Conservation (phyloP, 2,888 invertebrate species). For the Lasioglossum figueresi region DNA sequence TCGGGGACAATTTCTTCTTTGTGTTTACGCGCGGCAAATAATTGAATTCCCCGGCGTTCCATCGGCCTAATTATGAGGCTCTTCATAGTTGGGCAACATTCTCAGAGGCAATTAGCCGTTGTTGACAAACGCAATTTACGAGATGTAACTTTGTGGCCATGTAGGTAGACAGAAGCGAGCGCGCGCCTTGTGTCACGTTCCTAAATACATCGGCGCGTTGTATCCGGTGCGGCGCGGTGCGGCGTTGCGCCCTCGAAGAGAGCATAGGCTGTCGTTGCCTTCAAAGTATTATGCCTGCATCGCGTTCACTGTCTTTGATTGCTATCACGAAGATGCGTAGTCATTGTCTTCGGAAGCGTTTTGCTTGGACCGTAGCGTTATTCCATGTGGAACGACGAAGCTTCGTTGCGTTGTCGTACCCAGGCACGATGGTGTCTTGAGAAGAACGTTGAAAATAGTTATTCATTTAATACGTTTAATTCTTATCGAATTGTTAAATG, state of each 20-base stretch:
- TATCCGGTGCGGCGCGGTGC: constrained; percentile 34
- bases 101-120: constrained; percentile 81
- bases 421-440: too few relatives aligned
- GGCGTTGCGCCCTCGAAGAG: constrained; percentile 32
- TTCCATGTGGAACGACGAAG: not conserved
- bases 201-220: constrained; percentile 60
- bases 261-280: constrained; percentile 62
- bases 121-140: constrained; percentile 83
- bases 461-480: not conserved
- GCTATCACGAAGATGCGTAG: constrained; percentile 50
- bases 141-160: constrained; percentile 78
- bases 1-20: constrained; percentile 15
- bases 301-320: constrained; percentile 52
- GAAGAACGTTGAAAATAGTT: too few relatives aligned
- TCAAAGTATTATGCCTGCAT: constrained; percentile 65
- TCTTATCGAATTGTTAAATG: not conserved
- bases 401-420: not conserved
- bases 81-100: constrained; percentile 81
- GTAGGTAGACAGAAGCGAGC: constrained; percentile 54
- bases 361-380: not conserved
- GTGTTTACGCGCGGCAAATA: constrained; percentile 67
- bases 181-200: constrained; percentile 58
- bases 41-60: constrained; percentile 76
- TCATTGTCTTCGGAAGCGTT: constrained; percentile 20
- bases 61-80: constrained; percentile 80